phyloP scores from a whole-genome alignment of 2,797 vertebrate species.

The Knipowitschia caucasica region DNA sequence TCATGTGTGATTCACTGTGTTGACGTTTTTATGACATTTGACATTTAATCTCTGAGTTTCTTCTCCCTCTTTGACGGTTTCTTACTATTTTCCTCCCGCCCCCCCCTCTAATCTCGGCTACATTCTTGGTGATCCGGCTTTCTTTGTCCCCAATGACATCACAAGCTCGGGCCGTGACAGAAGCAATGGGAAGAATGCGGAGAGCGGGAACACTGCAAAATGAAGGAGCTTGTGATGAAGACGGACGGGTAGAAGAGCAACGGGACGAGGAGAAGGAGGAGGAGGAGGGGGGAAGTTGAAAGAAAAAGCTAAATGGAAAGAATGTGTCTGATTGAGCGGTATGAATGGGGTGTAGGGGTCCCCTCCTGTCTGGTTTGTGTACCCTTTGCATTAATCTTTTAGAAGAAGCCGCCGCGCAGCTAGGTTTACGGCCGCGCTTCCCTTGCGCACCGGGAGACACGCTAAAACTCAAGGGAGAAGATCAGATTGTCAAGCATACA shows the following conservation, averaged over 20 bases:
- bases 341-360: conserved; percentile 67
- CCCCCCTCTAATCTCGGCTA: conserved; percentile 16
- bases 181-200: conserved; percentile 66
- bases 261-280: conserved; percentile 13
- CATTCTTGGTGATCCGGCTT: conserved; percentile 65
- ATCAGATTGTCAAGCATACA: not conserved
- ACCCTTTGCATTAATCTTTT: conserved; percentile 70
- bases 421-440: not conserved
- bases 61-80: conserved; percentile 24
- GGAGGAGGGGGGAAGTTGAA: no score
- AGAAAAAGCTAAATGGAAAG: conserved; percentile 61
- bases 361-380: conserved; percentile 62
- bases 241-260: conserved; percentile 13
- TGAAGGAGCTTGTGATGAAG: conserved; percentile 5
- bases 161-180: conserved; percentile 68
- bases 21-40: conserved; percentile 39
- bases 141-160: conserved; percentile 72
- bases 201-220: conserved; percentile 42
- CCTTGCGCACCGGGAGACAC: not conserved
- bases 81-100: conserved; percentile 21
- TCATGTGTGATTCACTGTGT: conserved; percentile 4
- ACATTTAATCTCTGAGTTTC: conserved; percentile 30
- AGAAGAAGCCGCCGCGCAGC: conserved; percentile 43
- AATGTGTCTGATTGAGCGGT: conserved; percentile 75
- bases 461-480: conserved; percentile 12